Conservation (phyloP, 2,113 vertebrate genomes). For the Hemiscyllium ocellatum region DNA sequence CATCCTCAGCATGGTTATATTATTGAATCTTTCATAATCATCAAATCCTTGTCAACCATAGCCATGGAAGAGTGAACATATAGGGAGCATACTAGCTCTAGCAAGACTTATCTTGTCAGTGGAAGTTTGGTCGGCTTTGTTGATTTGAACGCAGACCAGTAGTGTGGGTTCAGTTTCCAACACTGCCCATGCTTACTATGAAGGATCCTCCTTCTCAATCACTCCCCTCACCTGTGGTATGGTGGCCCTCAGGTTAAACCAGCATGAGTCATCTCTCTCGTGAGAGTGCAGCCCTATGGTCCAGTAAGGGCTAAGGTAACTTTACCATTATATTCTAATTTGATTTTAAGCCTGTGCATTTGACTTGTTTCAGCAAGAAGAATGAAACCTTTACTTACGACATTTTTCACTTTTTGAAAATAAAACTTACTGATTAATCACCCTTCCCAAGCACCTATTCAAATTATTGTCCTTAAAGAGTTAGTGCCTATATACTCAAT, state of each 20-base stretch:
- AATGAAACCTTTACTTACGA: neutral
- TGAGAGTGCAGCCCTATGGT: no score
- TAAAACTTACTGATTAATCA: neutral
- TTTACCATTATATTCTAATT: no score
- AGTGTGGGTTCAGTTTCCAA: no score
- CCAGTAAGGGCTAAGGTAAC: no score
- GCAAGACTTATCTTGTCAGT: neutral
- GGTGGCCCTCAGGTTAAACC: no score
- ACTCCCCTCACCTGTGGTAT: no score
- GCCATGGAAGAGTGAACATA: neutral
- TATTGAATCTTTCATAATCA: neutral
- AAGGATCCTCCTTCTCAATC: no score
- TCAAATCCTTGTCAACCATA: neutral
- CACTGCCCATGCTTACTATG: no score
- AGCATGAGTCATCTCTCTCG: no score
- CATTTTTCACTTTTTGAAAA: neutral
- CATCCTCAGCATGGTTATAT: neutral
- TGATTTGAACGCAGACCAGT: no score
- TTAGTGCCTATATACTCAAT: neutral
- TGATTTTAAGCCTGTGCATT: neutral
- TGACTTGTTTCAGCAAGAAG: neutral
- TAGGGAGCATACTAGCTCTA: neutral
- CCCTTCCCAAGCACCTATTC: neutral
- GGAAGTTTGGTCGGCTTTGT: no score
- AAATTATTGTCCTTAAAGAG: neutral